phyloP scores from a whole-genome alignment of 2,888 invertebrate genomes.

The Acanthoscelides obtectus region DNA sequence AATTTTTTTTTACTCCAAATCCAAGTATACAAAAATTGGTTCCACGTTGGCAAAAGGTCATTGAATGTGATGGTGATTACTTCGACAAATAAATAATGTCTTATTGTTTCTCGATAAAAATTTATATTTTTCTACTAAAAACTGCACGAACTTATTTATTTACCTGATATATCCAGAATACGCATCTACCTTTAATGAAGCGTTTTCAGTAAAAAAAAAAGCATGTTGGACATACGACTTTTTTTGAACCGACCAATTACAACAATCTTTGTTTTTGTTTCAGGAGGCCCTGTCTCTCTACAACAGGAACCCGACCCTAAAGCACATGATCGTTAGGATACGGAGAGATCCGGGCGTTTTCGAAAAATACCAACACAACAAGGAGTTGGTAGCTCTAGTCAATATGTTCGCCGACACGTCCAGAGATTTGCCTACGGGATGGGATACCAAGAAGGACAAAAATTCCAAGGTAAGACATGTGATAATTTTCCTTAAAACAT shows the following conservation, averaged over 20 bases:
- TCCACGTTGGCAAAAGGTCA: no score
- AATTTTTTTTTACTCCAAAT: no score
- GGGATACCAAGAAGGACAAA: conserved; percentile 90
- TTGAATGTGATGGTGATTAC: no score
- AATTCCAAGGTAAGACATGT: conserved; percentile 75
- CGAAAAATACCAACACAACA: conserved; percentile 91
- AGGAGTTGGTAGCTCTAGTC: conserved; percentile 86
- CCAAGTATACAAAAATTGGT: no score
- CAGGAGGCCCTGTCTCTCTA: conserved; percentile 81
- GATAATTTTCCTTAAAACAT: no score
- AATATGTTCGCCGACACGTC: conserved; percentile 87
- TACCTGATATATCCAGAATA: no score
- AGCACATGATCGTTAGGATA: conserved; percentile 92
- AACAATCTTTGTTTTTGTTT: conserved; percentile 24
- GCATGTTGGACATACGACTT: neutral
- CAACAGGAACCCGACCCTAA: conserved; percentile 83
- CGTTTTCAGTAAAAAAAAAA: no score
- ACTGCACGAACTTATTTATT: no score
- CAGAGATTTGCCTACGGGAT: conserved; percentile 80
- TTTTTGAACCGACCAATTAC: conserved; percentile 1
- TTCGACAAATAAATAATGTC: no score
- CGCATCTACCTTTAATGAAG: no score
- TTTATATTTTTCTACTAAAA: no score
- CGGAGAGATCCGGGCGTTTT: conserved; percentile 78
- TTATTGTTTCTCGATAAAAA: no score